Evolutionary conservation across 1,140 invertebrate species (phyloP), one percentile per base, ranked within the genome.

Genomic region (Lasioglossum albipes): DNA sequence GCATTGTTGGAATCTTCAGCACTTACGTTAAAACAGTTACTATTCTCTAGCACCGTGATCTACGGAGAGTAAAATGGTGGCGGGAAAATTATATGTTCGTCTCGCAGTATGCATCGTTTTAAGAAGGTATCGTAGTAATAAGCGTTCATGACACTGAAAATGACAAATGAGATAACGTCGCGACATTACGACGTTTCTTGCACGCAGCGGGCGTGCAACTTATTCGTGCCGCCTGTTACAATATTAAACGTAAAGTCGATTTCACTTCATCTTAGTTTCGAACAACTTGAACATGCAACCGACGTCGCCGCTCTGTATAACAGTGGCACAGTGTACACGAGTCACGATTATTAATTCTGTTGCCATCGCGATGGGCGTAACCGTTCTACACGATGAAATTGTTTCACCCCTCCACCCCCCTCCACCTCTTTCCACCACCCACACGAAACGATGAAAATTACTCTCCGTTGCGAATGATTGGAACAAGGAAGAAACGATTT

Each of bases 261-360:
- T 65, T 65, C 36, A 65, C 62, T 65, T 65, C 31, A 36, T 41
- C 31, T 41, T 65, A 65, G 31, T 65, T 65, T 13, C 62, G 18
- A 65, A 65, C 31, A 65, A 65, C 31, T 65, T 65, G 62, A 65
- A 65, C 62, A 65, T 65, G 62, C 62, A 65, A 65, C 62, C 31
- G 31, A 65, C 62, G 62, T 65, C 62, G 62, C 62, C 16, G 18
- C 31, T 41, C 62, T 36, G 16, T 65, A 36, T 36, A 41, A 65
- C 62, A 65, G 36, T 65, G 31, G 31, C 62, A 65, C 22, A 18
- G 62, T 20, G 18, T 65, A 65, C 62, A 36, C 62, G 31, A 36
- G 31, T 65, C 62, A 41, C 62, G 62, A 65, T 65, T 41, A 65
- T 65, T 65, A 65, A 65, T 65, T 65, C 62, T 65, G 62, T 65